phyloP scores from a whole-genome alignment of 2,113 vertebrate genomes.

The Caracal caracal region DNA sequence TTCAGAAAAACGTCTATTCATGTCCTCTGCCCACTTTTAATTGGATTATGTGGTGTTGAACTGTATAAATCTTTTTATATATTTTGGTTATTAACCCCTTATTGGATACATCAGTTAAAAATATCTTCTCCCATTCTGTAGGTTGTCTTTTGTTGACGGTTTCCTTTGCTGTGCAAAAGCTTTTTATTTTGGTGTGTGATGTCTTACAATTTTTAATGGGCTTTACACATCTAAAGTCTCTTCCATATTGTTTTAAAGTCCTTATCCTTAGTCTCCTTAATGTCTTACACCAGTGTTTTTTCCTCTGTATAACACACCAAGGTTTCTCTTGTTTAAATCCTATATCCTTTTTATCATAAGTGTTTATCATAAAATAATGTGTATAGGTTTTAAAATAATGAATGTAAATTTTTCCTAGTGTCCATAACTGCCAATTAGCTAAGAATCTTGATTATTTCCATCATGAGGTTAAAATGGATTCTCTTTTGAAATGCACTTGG shows the following conservation, averaged over 20 bases:
- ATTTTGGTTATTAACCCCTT: not conserved
- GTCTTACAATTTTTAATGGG: not conserved
- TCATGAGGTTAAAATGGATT: constrained; percentile 7
- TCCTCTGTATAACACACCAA: not conserved
- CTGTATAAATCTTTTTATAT: not conserved
- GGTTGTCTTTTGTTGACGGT: not conserved
- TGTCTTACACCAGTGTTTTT: not conserved
- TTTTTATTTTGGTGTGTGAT: not conserved
- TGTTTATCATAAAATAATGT: not conserved
- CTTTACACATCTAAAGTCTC: not conserved
- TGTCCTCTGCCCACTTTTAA: not conserved
- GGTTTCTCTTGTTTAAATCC: not conserved
- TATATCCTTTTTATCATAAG: not conserved
- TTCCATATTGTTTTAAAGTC: constrained; percentile 9
- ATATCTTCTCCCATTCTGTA: not conserved
- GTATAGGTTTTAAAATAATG: not conserved
- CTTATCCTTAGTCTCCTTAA: not conserved
- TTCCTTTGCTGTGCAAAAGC: not conserved
- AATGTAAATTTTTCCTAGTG: not conserved
- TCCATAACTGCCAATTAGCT: not conserved
- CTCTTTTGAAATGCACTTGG: not conserved
- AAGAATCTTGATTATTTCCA: constrained; percentile 14
- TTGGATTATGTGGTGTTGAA: not conserved
- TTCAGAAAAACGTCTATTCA: not conserved
- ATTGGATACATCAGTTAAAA: not conserved